Conservation (phyloP, 2,888 invertebrate species). For the Drepana falcataria region DNA sequence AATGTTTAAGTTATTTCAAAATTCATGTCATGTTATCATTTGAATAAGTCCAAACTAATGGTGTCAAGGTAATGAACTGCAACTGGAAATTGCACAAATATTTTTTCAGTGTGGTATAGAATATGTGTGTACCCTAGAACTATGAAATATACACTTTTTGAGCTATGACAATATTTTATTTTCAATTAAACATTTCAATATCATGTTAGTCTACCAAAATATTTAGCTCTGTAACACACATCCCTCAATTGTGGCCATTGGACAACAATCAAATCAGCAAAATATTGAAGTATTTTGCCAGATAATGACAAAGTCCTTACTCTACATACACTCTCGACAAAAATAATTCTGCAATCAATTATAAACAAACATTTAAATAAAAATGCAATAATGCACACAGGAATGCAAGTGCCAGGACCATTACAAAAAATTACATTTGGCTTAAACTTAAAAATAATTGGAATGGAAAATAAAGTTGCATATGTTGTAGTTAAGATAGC, state of each 20-base stretch:
- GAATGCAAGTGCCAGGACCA: slow-evolving; percentile 98
- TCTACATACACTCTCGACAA: slow-evolving; percentile 96
- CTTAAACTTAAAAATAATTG: slow-evolving; percentile 81
- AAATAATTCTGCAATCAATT: slow-evolving; percentile 87
- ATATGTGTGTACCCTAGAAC: slow-evolving; percentile 36
- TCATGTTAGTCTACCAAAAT: slow-evolving; percentile 86
- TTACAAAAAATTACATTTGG: slow-evolving; percentile 94
- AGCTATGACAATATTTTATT: slow-evolving; percentile 30
- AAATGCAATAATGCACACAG: slow-evolving; percentile 89
- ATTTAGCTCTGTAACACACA: slow-evolving; percentile 83
- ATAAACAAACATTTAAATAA: slow-evolving; percentile 84
- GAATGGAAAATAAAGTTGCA: slow-evolving; percentile 84
- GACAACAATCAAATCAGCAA: slow-evolving; percentile 92
- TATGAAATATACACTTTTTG: slow-evolving; percentile 46
- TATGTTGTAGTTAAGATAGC: slow-evolving; percentile 88
- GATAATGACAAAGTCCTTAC: slow-evolving; percentile 93
- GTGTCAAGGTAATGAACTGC: no score
- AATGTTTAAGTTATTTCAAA: no score
- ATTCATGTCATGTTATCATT: no score
- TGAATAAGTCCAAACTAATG: no score
- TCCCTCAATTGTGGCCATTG: slow-evolving; percentile 92
- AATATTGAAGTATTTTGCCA: slow-evolving; percentile 89
- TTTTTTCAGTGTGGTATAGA: slow-evolving; percentile 3
- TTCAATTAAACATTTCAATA: background rate
- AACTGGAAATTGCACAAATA: no score